Percentiles rank a stretch among this genome's conserved stretches.
Evolutionary conservation across 64 coral and sea anemone species (phyloP).

Genomic region (Montipora efflorescens): DNA sequence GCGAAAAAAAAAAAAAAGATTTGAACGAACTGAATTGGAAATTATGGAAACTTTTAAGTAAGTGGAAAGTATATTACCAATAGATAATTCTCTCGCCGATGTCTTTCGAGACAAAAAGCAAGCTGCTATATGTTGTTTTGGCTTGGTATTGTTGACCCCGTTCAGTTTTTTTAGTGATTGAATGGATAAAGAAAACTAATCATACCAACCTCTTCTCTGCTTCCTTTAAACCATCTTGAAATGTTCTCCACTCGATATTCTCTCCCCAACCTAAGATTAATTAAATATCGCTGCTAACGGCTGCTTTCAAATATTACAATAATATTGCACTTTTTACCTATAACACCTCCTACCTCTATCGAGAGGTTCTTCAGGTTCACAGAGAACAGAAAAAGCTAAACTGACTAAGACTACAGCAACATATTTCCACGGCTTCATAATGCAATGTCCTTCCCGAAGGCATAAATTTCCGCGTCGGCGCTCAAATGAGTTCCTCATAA

Average conservation of each 20-base stretch:
- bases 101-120: no score
- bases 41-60: no score
- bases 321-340: not conserved
- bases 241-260: slow-evolving; percentile 56
- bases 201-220: slow-evolving; percentile 48
- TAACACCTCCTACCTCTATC: slow-evolving; percentile 6
- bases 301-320: not conserved
- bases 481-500: not conserved
- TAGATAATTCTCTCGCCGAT: no score
- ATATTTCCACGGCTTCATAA: not conserved
- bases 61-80: no score
- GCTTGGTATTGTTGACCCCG: not conserved
- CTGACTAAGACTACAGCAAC: not conserved
- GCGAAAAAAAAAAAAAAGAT: no score
- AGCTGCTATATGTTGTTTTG: not conserved
- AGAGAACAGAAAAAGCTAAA: slow-evolving; percentile 11
- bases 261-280: slow-evolving; percentile 62
- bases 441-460: not conserved
- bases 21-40: no score
- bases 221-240: slow-evolving; percentile 46
- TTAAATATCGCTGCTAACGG: not conserved
- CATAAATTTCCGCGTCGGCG: not conserved
- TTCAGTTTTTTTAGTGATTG: no score
- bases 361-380: slow-evolving; percentile 24
- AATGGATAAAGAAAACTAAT: no score